Conservation (phyloP, 2,113 vertebrate genomes). For the Ochotona princeps region DNA sequence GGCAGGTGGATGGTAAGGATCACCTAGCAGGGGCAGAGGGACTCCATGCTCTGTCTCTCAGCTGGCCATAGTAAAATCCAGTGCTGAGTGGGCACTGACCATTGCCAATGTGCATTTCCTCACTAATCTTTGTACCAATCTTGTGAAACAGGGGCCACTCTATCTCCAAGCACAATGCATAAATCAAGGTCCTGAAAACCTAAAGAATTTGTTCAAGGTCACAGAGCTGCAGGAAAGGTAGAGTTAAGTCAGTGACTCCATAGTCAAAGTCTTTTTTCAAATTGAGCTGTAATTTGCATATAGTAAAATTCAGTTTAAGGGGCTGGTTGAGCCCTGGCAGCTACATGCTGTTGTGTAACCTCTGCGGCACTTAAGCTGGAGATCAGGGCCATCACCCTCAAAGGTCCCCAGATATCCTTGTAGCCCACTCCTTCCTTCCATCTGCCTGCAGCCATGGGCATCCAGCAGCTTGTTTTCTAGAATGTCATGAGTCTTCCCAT, state of each 20-base stretch:
- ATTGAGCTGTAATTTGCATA: neutral
- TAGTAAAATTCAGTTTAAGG: neutral
- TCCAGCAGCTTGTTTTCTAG: neutral
- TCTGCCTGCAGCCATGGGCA: neutral
- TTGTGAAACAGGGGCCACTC: neutral
- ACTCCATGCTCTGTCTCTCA: neutral
- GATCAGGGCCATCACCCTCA: neutral
- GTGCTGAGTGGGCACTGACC: neutral
- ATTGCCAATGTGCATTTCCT: neutral
- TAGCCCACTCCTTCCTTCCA: neutral
- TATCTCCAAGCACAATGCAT: neutral
- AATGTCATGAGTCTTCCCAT: neutral
- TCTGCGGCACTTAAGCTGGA: neutral
- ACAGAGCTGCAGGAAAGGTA: neutral
- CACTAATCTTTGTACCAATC: neutral
- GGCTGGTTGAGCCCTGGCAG: neutral
- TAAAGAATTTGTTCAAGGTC: neutral
- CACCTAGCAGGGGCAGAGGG: no score
- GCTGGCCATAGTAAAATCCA: neutral
- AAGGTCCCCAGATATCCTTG: neutral
- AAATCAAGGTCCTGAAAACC: constrained; percentile 6
- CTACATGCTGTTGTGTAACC: neutral
- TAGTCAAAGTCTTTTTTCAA: neutral
- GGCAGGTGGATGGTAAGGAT: neutral
- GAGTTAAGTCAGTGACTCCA: neutral